Base-by-base conservation (phyloP, 1,140 invertebrate species). In the Tetramorium parvispinum region DNA sequence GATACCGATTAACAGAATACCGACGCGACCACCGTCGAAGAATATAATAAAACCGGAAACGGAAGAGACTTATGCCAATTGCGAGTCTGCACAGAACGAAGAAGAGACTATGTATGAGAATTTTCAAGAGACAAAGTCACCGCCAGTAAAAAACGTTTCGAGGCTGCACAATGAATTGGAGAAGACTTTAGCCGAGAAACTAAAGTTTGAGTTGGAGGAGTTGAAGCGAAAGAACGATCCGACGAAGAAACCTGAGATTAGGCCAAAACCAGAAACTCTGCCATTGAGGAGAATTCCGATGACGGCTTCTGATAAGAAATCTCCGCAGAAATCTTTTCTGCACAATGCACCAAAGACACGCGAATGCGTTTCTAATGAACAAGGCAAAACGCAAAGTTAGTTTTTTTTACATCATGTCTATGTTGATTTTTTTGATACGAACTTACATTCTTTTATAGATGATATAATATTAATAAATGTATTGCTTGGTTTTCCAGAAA, bases 31-130 rank as follows among this genome's bases (percentile, higher is more conserved):
- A 16, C 46, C 55, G 37, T 43, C 27, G 18, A 73, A 82, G 24
- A 40, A 46, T 46, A 32, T 51, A 46, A 24, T 59, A 10, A 83
- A 53, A 32, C 55, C 77, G 40, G 77, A 85, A 3, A 70, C 85
- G 10, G 93, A 93, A 68, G 92, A 88, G 59, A 93, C 92, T 7
- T 95, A 94, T 8, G 93, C 91, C 0, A 95, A 95, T 85, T 93
- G 87, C n/a, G 88, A 87, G 2, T 75, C 59, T 1, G 10, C 37
- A 4, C 68, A 59, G 0, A 40, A 68, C 1, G 63, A 91, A 0
- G 85, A 90, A 4, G 91, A 93, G 68, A 94, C 85, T 21, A 88
- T 88, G 0, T 95, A 95, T 27, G 91, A 86, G 37, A 95, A 95
- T 89, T 91, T 43, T 7, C 87, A 87, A 21, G 75, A 89, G 53